Base-by-base conservation (phyloP, 2,113 vertebrate species). In the Anhinga rufa region DNA sequence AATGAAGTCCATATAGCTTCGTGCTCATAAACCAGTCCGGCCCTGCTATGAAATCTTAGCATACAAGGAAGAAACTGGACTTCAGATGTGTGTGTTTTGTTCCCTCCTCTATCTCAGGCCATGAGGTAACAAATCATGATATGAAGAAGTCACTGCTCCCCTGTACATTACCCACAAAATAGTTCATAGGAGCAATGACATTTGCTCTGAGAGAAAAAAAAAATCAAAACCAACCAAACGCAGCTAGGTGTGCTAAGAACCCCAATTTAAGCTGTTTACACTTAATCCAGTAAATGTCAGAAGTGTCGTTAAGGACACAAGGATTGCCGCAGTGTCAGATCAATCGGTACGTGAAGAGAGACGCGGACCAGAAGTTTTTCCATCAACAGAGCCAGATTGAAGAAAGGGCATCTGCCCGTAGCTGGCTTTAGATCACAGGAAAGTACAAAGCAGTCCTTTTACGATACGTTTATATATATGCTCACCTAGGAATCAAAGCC, bases 401-500 rank as follows among this genome's bases (percentile, higher is more conserved):
- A 74, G 42, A 64, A 14, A 72, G 13, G 18, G 18, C 31, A 46
- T 15, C 51, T 69, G 55, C 60, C 57, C 51, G 46, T 5, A 24
- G 57, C 12, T 57, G 58, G 22, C 82, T 61, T 49, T 21, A 61
- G 25, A 32, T 28, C 38, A 28, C 58, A 11, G 34, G 28, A 19
- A 62, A 36, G 34, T 22, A 52, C 5, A 51, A 38, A 85, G 25
- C 8, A 66, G 7, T 8, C 54, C 16, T 36, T 61, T 77, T 29
- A 42, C 0, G 1, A 17, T 2, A 54, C 10, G 38, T 40, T 40
- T 40, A 40, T 4, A 3, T 6, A 90, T 32, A 58, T 20, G 85
- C 98, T 97, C 28, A 99, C 99, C 99, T 99, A 79, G 99, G 99
- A 86, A 99, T 99, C 91, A 99, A 98, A 28, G 99, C 99, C 95